phyloP scores from a whole-genome alignment of 2,797 vertebrate genomes.

The Adelosebastes latens region DNA sequence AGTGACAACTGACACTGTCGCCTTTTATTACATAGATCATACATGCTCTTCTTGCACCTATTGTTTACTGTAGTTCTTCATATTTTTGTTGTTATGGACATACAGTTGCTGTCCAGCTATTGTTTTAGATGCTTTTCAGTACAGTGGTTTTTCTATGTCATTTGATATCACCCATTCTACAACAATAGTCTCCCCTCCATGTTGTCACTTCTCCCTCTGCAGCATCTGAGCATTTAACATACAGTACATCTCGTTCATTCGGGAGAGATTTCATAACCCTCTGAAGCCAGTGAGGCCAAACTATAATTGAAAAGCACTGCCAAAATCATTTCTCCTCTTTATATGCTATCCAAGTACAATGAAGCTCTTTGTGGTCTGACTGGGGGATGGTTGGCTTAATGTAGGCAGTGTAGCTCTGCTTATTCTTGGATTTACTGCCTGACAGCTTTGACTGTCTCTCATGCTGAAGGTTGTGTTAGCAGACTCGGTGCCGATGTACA shows the following conservation, averaged over 20 bases:
- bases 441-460: slow-evolving; percentile 42
- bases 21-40: background rate
- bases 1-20: slow-evolving; percentile 5
- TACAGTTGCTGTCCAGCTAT: background rate
- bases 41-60: background rate
- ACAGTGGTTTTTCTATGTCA: background rate
- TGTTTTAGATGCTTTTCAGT: background rate
- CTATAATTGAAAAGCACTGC: slow-evolving; percentile 59
- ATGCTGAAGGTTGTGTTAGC: slow-evolving; percentile 22
- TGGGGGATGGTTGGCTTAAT: slow-evolving; percentile 68
- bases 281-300: slow-evolving; percentile 25
- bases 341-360: slow-evolving; percentile 68
- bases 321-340: slow-evolving; percentile 62
- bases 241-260: slow-evolving; percentile 6
- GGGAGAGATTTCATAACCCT: slow-evolving; percentile 40
- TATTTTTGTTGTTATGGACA: background rate
- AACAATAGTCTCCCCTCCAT: background rate
- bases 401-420: slow-evolving; percentile 45
- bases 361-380: slow-evolving; percentile 68
- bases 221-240: slow-evolving; percentile 1
- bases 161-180: background rate
- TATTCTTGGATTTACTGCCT: slow-evolving; percentile 56
- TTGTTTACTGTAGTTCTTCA: background rate
- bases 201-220: background rate
- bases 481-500: slow-evolving; percentile 21